These are phyloP conservation scores for Aphidius gifuensis DNA, from an alignment of 1,140 invertebrate species.

Conservation along the genomic window DNA sequence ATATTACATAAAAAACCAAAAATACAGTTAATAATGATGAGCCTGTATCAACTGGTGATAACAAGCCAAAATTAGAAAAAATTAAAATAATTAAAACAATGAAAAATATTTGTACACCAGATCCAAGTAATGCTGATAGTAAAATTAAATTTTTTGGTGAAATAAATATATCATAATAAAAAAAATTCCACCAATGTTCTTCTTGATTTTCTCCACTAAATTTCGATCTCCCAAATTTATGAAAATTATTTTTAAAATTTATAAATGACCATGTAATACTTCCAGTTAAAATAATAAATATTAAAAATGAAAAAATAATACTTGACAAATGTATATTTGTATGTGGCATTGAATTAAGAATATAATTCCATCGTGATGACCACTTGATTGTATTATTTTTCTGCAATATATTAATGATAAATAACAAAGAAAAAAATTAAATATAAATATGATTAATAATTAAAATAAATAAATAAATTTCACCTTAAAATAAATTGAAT, in stretches of 20 bases:
- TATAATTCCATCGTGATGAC: conserved; percentile 99
- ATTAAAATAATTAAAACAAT: conserved; percentile 72
- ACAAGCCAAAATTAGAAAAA: conserved; percentile 96
- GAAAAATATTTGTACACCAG: conserved; percentile 83
- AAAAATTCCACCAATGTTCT: conserved; percentile 99
- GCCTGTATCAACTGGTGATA: conserved; percentile 96
- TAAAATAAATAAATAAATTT: too few species aligned
- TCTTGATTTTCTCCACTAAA: conserved; percentile 96
- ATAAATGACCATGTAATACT: conserved; percentile 55
- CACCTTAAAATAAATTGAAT: conserved; percentile 73
- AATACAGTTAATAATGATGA: conserved; percentile 94
- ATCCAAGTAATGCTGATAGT: conserved; percentile 90
- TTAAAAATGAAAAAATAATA: conserved; percentile 85
- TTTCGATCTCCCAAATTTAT: conserved; percentile 48
- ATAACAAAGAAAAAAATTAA: too few species aligned
- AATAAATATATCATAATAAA: conserved; percentile 92
- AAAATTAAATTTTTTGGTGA: conserved; percentile 97
- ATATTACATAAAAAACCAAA: conserved; percentile 89
- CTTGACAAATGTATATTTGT: conserved; percentile 99
- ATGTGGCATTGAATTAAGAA: conserved; percentile 96
- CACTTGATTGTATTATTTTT: conserved; percentile 88
- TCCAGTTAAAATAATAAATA: conserved; percentile 88
- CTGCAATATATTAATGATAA: conserved; percentile 33
- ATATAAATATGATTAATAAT: too few species aligned
- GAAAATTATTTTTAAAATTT: too few species aligned